These are phyloP conservation scores for Crotalus tigris DNA, from an alignment of 2,113 vertebrate genomes.

Conservation along the genomic window DNA sequence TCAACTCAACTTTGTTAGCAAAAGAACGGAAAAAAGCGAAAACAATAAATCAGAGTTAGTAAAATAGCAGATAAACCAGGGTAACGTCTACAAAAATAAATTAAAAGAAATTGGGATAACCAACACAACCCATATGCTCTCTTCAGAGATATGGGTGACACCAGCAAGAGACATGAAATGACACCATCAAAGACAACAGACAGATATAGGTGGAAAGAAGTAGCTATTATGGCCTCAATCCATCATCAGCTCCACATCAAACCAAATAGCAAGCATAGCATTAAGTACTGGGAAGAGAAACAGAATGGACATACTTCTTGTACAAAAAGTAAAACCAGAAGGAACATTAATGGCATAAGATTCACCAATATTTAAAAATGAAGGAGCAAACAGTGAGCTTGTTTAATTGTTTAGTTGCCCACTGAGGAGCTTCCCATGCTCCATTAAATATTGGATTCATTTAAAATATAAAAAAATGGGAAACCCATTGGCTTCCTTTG, in stretches of 20 bases:
- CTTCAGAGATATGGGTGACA: conserved; percentile 32
- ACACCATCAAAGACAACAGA: conserved; percentile 40
- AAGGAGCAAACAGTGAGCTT: conserved; percentile 16
- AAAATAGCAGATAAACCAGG: conserved; percentile 60
- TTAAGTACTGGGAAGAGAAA: conserved; percentile 6
- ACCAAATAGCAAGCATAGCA: conserved; percentile 36
- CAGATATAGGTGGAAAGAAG: conserved; percentile 16
- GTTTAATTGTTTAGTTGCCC: neutral
- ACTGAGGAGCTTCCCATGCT: neutral
- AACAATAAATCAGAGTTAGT: conserved; percentile 85
- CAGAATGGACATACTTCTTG: conserved; percentile 24
- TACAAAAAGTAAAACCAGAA: conserved; percentile 32
- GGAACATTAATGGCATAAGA: conserved; percentile 11
- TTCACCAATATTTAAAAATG: neutral
- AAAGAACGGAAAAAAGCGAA: conserved; percentile 77
- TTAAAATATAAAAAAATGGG: conserved; percentile 23
- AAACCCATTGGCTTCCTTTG: conserved; percentile 2
- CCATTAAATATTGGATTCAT: conserved; percentile 42
- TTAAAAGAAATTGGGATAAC: conserved; percentile 49
- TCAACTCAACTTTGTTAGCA: conserved; percentile 96
- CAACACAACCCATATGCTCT: conserved; percentile 44
- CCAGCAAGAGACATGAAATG: conserved; percentile 10
- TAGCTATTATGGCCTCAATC: conserved; percentile 7
- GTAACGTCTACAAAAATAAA: conserved; percentile 56
- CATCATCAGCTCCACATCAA: conserved; percentile 32